Evolutionary conservation across 2,113 vertebrate species (phyloP).

Genomic region (Percopsis transmontana): DNA sequence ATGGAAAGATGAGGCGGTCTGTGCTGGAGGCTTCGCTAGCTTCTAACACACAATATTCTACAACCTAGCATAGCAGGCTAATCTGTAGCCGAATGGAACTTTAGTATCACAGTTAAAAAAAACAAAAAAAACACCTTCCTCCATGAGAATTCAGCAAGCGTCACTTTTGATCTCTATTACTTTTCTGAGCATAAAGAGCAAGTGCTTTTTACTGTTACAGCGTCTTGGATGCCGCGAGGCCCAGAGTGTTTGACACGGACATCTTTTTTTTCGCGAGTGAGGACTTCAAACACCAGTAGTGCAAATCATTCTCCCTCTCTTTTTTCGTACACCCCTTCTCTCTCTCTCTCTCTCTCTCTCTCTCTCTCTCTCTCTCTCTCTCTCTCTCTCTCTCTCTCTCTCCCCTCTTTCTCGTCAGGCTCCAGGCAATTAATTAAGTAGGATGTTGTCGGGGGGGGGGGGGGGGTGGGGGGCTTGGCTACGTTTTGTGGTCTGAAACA

Average conservation of each 20-base stretch:
- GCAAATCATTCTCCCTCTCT: constrained; percentile 37
- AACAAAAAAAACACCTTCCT: not conserved
- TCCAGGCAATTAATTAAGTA: constrained; percentile 68
- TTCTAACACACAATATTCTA: constrained; percentile 30
- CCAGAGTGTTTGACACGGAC: constrained; percentile 37
- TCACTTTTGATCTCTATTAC: not conserved
- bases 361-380: constrained; percentile 12
- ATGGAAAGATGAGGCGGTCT: constrained; percentile 35
- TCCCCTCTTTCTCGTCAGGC: constrained; percentile 54
- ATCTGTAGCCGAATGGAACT: constrained; percentile 33
- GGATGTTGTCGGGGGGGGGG: constrained; percentile 58
- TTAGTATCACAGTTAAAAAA: not conserved
- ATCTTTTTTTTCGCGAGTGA: constrained; percentile 13
- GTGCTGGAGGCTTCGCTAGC: constrained; percentile 40
- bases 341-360: constrained; percentile 12
- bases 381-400: constrained; percentile 29
- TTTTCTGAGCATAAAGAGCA: not conserved
- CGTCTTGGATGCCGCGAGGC: constrained; percentile 25
- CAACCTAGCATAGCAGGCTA: constrained; percentile 15
- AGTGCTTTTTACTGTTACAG: not conserved
- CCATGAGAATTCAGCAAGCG: not conserved
- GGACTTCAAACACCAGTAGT: constrained; percentile 50
- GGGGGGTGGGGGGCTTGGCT: constrained; percentile 32
- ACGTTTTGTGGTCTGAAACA: constrained; percentile 18
- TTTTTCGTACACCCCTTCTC: constrained; percentile 2